These are phyloP conservation scores for Mesocricetus auratus DNA, from an alignment of 2,113 vertebrate genomes.

Conservation along the genomic window DNA sequence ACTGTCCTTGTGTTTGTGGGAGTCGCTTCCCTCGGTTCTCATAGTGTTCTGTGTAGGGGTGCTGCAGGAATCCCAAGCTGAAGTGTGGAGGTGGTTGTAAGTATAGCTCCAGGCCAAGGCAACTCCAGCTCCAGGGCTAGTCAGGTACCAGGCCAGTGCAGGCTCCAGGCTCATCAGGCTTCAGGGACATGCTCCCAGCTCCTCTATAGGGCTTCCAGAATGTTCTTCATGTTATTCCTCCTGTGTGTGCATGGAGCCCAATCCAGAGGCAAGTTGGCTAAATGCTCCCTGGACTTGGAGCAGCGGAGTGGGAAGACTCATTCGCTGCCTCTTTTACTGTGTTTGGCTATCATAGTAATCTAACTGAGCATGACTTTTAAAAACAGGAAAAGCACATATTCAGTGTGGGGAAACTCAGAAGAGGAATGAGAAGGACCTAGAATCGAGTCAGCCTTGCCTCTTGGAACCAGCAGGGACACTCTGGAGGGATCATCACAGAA, in stretches of 20 bases:
- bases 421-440: background rate
- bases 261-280: background rate
- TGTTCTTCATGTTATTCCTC: fast-evolving
- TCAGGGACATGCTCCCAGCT: no score
- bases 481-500: background rate
- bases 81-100: background rate
- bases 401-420: background rate
- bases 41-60: fast-evolving
- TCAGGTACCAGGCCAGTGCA: no score
- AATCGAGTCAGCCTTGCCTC: background rate
- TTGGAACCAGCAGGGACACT: background rate
- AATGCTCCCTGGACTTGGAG: background rate
- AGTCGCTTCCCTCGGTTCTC: fast-evolving
- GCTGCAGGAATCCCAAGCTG: background rate
- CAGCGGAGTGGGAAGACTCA: background rate
- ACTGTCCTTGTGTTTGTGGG: fast-evolving
- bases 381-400: background rate
- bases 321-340: background rate
- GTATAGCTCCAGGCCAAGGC: background rate
- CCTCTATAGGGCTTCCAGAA: background rate
- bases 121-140: background rate
- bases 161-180: background rate
- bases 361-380: background rate
- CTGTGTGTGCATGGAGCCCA: background rate
- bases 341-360: background rate